Percentiles rank a stretch among this genome's conserved stretches.
phyloP scores from a whole-genome alignment of 37 sponge, comb jelly and placozoan species.

The Corticium candelabrum region DNA sequence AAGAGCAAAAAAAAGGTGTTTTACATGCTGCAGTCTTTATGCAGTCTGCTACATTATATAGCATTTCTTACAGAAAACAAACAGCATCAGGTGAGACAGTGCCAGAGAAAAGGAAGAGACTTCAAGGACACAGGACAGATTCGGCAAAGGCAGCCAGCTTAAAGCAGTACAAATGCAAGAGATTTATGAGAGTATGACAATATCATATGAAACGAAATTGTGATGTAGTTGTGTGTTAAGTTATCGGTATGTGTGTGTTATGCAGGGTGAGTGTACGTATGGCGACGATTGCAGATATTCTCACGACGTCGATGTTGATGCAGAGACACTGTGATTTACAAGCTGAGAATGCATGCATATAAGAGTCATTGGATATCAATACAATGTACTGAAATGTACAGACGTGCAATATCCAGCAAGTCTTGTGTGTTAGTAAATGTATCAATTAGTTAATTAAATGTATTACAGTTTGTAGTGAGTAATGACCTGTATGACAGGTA shows the following conservation, averaged over 20 bases:
- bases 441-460: too few species aligned
- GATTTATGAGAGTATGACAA: slow-evolving; percentile 23
- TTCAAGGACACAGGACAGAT: slow-evolving; percentile 35
- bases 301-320: too few species aligned
- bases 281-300: slow-evolving; percentile 29
- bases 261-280: slow-evolving; percentile 19
- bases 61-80: not conserved
- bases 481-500: too few species aligned
- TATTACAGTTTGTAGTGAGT: too few species aligned
- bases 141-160: not conserved
- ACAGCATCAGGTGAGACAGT: slow-evolving; percentile 9
- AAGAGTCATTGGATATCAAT: too few species aligned
- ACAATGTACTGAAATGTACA: too few species aligned
- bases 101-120: slow-evolving; percentile 21
- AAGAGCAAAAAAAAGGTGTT: slow-evolving; percentile 77
- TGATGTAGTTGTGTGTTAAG: too few species aligned
- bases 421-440: too few species aligned
- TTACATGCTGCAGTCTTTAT: not conserved
- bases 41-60: not conserved
- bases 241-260: too few species aligned
- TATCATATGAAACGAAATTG: not conserved
- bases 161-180: slow-evolving; percentile 39
- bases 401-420: too few species aligned
- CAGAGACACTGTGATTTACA: too few species aligned
- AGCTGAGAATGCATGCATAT: too few species aligned